Conservation (phyloP, 2,113 vertebrate genomes). For the Cricetomys ansorgei region DNA sequence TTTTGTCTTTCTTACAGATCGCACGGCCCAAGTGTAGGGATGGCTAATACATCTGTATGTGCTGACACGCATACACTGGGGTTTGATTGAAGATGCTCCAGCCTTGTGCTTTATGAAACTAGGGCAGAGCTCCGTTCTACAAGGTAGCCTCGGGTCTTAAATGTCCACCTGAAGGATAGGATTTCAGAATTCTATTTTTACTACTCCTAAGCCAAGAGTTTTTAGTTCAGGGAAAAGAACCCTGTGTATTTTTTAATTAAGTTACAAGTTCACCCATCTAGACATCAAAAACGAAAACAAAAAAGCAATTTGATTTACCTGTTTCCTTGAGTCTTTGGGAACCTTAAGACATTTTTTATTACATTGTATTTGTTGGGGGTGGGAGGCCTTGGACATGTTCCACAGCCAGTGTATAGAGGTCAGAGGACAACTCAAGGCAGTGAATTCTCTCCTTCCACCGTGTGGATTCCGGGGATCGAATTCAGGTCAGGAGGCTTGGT, state of each 20-base stretch:
- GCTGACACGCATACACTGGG: not conserved
- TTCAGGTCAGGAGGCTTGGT: not conserved
- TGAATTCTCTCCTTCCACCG: not conserved
- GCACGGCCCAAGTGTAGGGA: not conserved
- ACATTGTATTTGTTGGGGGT: not conserved
- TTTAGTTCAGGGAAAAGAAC: slow-evolving; percentile 20
- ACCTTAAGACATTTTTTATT: not conserved
- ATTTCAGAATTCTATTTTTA: slow-evolving; percentile 11
- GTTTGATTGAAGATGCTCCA: not conserved
- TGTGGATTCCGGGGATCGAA: not conserved
- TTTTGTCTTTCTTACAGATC: not conserved
- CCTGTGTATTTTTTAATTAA: not conserved
- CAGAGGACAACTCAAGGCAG: not conserved
- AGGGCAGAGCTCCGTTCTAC: not conserved
- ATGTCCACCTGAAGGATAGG: not conserved
- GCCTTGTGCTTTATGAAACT: slow-evolving; percentile 2
- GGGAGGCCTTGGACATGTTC: not conserved
- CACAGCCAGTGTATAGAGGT: not conserved
- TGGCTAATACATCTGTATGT: not conserved
- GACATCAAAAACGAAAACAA: not conserved
- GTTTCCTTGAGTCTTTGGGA: not conserved
- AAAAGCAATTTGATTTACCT: not conserved
- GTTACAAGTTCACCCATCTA: not conserved
- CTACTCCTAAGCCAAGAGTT: not conserved
- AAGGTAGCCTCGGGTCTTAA: not conserved